Percentiles rank a stretch among this genome's conserved stretches.
phyloP scores from a whole-genome alignment of 2,888 invertebrate genomes.

The Ichneumoninae sp. region DNA sequence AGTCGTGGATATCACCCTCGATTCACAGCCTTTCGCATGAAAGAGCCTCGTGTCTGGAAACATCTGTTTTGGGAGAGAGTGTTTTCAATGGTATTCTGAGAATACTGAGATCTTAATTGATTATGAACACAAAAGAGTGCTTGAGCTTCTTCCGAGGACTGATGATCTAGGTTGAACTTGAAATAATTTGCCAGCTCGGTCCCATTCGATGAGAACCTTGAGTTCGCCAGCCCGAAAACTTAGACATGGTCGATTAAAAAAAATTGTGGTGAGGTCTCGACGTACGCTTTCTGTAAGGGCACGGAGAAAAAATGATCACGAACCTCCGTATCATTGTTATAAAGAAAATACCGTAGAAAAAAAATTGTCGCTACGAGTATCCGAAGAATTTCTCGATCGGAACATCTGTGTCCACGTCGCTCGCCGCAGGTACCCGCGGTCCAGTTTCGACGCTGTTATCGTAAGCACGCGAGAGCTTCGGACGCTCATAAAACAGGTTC shows the following conservation, averaged over 20 bases:
- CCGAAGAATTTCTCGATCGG: conserved; percentile 54
- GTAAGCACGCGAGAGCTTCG: conserved; percentile 53
- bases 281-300: neutral
- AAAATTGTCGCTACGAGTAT: conserved; percentile 26
- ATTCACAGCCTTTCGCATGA: conserved; percentile 27
- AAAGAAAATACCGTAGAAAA: neutral
- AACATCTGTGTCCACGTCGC: conserved; percentile 49
- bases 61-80: conserved; percentile 24
- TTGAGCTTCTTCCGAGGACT: conserved; percentile 6
- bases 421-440: conserved; percentile 35
- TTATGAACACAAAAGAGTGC: conserved; percentile 15
- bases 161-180: neutral
- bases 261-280: neutral
- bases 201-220: neutral
- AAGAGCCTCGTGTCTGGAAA: conserved; percentile 25
- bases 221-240: neutral
- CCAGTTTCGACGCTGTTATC: conserved; percentile 64
- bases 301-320: neutral
- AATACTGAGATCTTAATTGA: conserved; percentile 40
- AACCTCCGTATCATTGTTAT: neutral
- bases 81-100: conserved; percentile 36
- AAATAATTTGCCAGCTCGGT: neutral
- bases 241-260: neutral
- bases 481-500: conserved; percentile 68
- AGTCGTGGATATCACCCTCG: conserved; percentile 37